Conservation (phyloP, 2,888 invertebrate species). For the Pantelozetes paolii region DNA sequence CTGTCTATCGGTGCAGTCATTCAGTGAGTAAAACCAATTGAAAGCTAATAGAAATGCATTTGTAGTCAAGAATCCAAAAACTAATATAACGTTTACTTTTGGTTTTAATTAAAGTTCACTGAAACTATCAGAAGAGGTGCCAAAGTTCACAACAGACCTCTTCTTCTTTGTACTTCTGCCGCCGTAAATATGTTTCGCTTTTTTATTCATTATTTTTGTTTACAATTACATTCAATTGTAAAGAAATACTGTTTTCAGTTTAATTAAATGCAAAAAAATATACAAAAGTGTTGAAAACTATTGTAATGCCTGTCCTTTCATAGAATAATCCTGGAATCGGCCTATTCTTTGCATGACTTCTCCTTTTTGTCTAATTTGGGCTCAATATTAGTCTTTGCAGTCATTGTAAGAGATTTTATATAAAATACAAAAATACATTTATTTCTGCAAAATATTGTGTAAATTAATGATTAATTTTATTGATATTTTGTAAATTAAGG, state of each 20-base stretch:
- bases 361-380: conserved; percentile 58
- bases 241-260: too few species aligned
- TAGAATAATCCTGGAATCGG: conserved; percentile 58
- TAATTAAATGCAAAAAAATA: too few species aligned
- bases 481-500: conserved; percentile 2
- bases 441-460: too few species aligned
- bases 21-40: conserved; percentile 51
- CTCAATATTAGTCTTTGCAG: conserved; percentile 58
- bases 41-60: neutral
- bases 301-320: neutral
- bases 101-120: neutral
- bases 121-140: conserved; percentile 30
- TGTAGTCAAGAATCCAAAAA: neutral
- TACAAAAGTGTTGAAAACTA: neutral
- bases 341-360: conserved; percentile 58
- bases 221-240: neutral
- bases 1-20: conserved; percentile 54
- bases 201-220: neutral
- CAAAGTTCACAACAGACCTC: conserved; percentile 52
- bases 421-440: neutral
- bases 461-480: too few species aligned
- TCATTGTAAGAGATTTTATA: conserved; percentile 54
- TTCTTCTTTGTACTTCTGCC: conserved; percentile 59
- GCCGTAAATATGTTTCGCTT: conserved; percentile 58
- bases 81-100: conserved; percentile 5